A percentile compares a stretch with the other conserved stretches of the same genome.
These are phyloP conservation scores for Ochropleura plecta DNA, from an alignment of 2,888 invertebrate species.

Conservation along the genomic window DNA sequence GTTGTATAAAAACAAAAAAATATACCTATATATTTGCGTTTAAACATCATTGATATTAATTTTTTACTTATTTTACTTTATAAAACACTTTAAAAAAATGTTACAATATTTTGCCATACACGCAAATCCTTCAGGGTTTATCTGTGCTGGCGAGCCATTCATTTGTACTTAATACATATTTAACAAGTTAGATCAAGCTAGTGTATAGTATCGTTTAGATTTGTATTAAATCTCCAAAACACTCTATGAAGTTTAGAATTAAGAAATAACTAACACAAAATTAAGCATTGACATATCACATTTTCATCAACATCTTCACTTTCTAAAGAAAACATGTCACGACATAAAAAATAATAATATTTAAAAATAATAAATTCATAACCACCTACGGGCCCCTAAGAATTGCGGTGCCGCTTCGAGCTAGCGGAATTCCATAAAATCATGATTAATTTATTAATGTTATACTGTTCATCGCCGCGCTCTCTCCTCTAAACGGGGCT, in stretches of 20 bases:
- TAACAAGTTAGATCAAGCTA: no score
- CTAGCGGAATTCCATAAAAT: constrained; percentile 89
- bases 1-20: no score
- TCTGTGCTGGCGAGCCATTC: no score
- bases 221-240: not conserved
- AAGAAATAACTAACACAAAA: not conserved
- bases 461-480: constrained; percentile 84
- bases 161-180: no score
- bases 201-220: no score
- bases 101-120: no score
- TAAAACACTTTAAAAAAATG: no score
- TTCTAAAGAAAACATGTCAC: constrained; percentile 23
- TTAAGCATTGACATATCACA: not conserved
- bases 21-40: no score
- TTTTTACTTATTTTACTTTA: no score
- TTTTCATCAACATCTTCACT: not conserved
- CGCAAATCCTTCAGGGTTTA: no score
- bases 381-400: constrained; percentile 68
- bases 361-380: constrained; percentile 4
- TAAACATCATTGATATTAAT: no score
- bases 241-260: not conserved
- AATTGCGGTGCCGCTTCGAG: constrained; percentile 71
- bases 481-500: constrained; percentile 86
- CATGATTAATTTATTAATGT: constrained; percentile 90
- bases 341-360: not conserved